Evolutionary conservation across 2,113 vertebrate species (phyloP).

Genomic region (Lophochroa leadbeateri): DNA sequence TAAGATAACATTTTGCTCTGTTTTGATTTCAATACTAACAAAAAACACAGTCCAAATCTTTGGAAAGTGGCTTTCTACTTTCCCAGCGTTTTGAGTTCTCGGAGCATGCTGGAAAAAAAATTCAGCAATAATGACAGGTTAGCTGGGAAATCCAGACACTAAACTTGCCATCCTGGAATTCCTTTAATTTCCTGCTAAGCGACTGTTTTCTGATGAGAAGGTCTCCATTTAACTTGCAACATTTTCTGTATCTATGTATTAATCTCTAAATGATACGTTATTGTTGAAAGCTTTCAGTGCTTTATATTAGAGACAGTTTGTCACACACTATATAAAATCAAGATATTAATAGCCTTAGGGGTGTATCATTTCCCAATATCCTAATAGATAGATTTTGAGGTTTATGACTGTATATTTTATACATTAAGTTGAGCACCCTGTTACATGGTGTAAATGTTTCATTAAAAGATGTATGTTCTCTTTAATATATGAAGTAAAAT

Average conservation of each 20-base stretch:
- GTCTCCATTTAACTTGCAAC: not conserved
- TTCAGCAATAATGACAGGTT: not conserved
- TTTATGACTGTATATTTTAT: not conserved
- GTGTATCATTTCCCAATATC: not conserved
- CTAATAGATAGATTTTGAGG: not conserved
- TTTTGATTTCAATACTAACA: not conserved
- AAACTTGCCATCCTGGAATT: not conserved
- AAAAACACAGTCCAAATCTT: accelerated
- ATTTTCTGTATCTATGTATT: not conserved
- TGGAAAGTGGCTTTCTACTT: not conserved
- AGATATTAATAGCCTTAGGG: not conserved
- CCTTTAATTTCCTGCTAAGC: not conserved
- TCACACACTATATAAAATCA: not conserved
- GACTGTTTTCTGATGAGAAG: not conserved
- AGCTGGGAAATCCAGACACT: not conserved
- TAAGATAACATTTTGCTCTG: not conserved
- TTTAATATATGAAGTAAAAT: not conserved
- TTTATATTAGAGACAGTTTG: not conserved
- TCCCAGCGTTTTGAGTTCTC: not conserved
- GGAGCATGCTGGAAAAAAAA: not conserved
- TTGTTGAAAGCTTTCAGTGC: not conserved
- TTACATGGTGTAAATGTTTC: not conserved
- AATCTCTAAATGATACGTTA: not conserved
- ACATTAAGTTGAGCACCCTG: not conserved
- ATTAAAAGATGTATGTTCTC: not conserved